Evolutionary conservation across 2,888 invertebrate species (phyloP), one percentile per base, ranked within the genome.

Genomic region (Myopa testacea): DNA sequence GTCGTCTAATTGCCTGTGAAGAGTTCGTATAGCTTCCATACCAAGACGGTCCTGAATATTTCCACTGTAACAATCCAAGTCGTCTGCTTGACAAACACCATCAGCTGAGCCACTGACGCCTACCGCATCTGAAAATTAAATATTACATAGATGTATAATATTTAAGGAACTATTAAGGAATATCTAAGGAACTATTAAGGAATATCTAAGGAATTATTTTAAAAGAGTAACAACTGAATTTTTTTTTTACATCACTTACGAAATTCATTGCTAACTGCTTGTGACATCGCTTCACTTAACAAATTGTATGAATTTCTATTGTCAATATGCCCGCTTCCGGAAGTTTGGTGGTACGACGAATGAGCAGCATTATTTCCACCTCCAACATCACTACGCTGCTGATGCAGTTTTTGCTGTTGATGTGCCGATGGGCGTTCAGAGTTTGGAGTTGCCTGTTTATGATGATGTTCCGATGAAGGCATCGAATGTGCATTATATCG

Each of bases 1-100:
- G 88, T 99, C 99, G 89, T 99, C 99, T 82, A 99, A 92, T 89
- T 98, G 97, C 81, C 94, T 92, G 91, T 99, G 99, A 65, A 99
- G 93, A 83, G 95, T 93, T 81, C 93, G 93, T 87, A 99, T 98
- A 78, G 99, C 98, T 88, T 98, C 98, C 87, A 97, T 93, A 45
- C 97, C 97, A 75, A 95, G 92, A 82, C 93, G 93, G 91, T 98
- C 98, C 86, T 94, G 94, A 78, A 93, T 91, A 84, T 91, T 92
- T 75, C 92, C 91, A 78, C 91, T 91, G 82, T 95, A 92, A 86
- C 95, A 96, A 81, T 93, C 92, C 80, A 94, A 91, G 89, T 95
- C 95, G 86, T 95, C 95, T 26, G 85, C 84, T 81, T 84, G 85
- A 79, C 89, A 89, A 38, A 88, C 84, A 68, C 86, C 87, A 82